phyloP scores from a whole-genome alignment of 2,113 vertebrate genomes.

The Peromyscus maniculatus region DNA sequence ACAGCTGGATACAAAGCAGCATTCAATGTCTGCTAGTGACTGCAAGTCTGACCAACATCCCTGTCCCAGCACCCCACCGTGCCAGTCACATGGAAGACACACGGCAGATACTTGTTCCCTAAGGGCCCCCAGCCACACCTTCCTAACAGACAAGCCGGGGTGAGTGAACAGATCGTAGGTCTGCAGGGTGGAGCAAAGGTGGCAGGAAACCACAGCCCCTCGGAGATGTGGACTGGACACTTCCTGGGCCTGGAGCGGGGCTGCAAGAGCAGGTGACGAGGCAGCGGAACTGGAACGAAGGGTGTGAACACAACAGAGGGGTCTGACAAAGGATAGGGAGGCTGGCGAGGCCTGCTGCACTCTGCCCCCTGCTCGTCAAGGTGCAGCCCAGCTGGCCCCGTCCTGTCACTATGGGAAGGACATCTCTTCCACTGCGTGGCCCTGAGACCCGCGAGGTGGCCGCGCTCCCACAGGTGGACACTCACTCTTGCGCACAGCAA shows the following conservation, averaged over 20 bases:
- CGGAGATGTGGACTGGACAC: not conserved
- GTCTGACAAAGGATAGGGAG: not conserved
- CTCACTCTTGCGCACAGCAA: slow-evolving; percentile 98
- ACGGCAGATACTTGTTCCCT: not conserved
- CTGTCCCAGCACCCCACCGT: not conserved
- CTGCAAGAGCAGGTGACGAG: not conserved
- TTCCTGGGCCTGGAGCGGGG: not conserved
- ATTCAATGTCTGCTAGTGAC: not conserved
- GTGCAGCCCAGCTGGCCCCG: not conserved
- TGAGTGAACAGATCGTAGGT: no score
- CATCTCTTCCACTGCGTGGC: not conserved
- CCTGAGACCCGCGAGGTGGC: not conserved
- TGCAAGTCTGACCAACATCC: not conserved
- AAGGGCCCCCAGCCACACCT: not conserved
- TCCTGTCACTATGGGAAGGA: not conserved
- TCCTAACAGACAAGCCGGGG: not conserved
- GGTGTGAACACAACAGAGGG: no score
- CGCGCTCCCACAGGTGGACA: not conserved
- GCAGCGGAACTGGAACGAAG: not conserved
- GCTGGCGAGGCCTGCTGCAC: not conserved
- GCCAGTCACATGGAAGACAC: not conserved
- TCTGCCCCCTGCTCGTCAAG: not conserved
- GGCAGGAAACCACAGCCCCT: not conserved
- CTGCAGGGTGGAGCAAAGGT: not conserved
- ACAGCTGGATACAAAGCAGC: not conserved